Evolutionary conservation across 2,797 vertebrate species (phyloP).

Genomic region (Molossus alvarezi): DNA sequence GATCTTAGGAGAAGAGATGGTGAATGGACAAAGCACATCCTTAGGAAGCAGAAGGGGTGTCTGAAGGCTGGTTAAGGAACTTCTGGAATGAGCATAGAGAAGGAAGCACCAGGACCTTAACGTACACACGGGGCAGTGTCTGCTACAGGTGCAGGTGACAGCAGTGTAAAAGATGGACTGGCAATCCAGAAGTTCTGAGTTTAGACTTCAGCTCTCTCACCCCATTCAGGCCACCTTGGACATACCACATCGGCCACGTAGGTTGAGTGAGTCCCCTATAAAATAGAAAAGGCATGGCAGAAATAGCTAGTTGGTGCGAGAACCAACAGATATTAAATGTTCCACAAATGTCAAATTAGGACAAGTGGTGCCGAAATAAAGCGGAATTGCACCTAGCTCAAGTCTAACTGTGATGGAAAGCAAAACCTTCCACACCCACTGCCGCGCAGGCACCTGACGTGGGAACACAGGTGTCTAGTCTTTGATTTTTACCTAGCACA

Average conservation of each 20-base stretch:
- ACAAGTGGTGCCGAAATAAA: background rate
- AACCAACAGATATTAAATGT: background rate
- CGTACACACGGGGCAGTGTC: background rate
- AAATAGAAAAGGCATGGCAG: background rate
- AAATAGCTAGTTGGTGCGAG: background rate
- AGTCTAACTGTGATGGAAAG: background rate
- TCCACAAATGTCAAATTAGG: background rate
- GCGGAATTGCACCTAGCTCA: background rate
- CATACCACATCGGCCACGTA: background rate
- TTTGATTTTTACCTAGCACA: conserved; percentile 62
- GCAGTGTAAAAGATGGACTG: background rate
- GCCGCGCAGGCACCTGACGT: background rate
- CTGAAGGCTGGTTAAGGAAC: background rate
- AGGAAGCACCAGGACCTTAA: background rate
- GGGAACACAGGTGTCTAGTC: background rate
- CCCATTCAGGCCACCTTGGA: background rate
- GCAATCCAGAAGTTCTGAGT: background rate
- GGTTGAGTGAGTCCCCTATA: background rate
- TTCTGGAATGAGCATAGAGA: background rate
- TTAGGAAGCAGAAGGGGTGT: background rate
- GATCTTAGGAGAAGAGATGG: background rate
- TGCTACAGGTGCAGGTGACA: background rate
- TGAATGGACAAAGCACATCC: background rate
- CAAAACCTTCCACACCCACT: conserved; percentile 21
- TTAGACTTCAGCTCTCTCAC: background rate